A percentile compares a stretch with the other conserved stretches of the same genome.
These are phyloP conservation scores for Macroramphosus scolopax DNA, from an alignment of 2,797 vertebrate species.

Conservation along the genomic window DNA sequence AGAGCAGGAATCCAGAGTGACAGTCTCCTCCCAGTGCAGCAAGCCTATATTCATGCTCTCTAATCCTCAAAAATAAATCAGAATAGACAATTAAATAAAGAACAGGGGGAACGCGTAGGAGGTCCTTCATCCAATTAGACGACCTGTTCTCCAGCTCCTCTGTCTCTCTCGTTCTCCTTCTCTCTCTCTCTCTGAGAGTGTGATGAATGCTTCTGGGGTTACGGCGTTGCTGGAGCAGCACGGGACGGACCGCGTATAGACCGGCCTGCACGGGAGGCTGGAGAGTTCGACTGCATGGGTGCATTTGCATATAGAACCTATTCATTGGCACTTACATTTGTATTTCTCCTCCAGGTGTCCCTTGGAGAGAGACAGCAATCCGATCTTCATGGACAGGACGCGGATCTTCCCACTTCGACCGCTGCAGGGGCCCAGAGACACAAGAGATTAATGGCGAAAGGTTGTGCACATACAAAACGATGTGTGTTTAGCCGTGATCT, in stretches of 20 bases:
- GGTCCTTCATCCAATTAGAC: constrained; percentile 73
- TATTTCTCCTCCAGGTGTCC: constrained; percentile 97
- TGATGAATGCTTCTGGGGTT: constrained; percentile 61
- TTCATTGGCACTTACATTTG: constrained; percentile 83
- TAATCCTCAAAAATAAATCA: constrained; percentile 65
- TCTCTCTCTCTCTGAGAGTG: constrained; percentile 28
- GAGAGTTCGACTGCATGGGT: no score
- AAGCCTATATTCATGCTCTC: constrained; percentile 45
- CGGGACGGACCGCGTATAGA: constrained; percentile 12
- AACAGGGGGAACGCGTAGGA: constrained; percentile 51
- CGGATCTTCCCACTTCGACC: constrained; percentile 95
- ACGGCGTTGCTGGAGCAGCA: constrained; percentile 17
- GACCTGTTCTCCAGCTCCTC: constrained; percentile 23
- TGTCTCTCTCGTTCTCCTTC: constrained; percentile 1
- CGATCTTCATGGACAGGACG: constrained; percentile 94
- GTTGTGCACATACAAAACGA: no score
- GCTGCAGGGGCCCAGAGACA: no score
- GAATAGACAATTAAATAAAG: constrained; percentile 64
- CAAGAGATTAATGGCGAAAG: no score
- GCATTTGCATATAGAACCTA: neutral
- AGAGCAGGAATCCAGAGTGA: constrained; percentile 49
- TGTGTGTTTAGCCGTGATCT: no score
- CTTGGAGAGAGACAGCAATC: constrained; percentile 93
- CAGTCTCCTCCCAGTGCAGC: constrained; percentile 50
- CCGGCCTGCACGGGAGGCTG: no score